Percentiles rank a stretch among this genome's conserved stretches.
Evolutionary conservation across 35 echinoderm and acorn worm genomes (phyloP).

Genomic region (Anneissia japonica): DNA sequence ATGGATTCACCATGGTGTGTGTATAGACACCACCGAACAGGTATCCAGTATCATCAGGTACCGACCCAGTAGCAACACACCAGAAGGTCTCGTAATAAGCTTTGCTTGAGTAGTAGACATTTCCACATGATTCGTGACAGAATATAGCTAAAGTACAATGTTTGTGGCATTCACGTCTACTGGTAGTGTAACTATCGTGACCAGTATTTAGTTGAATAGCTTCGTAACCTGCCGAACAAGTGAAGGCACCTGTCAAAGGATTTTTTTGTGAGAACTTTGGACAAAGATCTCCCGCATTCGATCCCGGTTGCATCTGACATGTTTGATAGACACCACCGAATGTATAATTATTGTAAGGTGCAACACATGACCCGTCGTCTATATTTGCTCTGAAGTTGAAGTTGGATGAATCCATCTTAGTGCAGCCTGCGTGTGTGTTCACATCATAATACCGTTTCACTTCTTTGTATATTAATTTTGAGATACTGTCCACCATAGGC

Average conservation of each 20-base stretch:
- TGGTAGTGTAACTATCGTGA: neutral
- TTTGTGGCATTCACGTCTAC: neutral
- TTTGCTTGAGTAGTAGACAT: neutral
- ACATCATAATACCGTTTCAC: slow-evolving; percentile 17
- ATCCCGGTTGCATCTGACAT: neutral
- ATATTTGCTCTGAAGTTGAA: slow-evolving; percentile 17
- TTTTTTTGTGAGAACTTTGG: neutral
- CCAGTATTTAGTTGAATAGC: slow-evolving; percentile 1
- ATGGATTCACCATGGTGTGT: slow-evolving; percentile 2
- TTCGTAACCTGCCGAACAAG: slow-evolving; percentile 5
- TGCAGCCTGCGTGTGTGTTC: slow-evolving; percentile 20
- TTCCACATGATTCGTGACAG: neutral
- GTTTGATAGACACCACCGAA: slow-evolving; percentile 34
- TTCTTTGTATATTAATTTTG: neutral
- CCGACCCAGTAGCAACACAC: slow-evolving; percentile 4
- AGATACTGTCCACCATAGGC: neutral
- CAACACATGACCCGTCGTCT: slow-evolving; percentile 17
- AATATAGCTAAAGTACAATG: neutral
- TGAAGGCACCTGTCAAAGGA: slow-evolving; percentile 5
- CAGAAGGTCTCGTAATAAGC: slow-evolving; percentile 5
- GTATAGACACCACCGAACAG: slow-evolving; percentile 29
- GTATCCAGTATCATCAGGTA: slow-evolving; percentile 13
- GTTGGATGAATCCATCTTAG: slow-evolving; percentile 4
- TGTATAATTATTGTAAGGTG: slow-evolving; percentile 13
- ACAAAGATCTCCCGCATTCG: neutral